Evolutionary conservation across 2,797 vertebrate species (phyloP), one percentile per base, ranked within the genome.

Genomic region (Paedocypris micromegethes): DNA sequence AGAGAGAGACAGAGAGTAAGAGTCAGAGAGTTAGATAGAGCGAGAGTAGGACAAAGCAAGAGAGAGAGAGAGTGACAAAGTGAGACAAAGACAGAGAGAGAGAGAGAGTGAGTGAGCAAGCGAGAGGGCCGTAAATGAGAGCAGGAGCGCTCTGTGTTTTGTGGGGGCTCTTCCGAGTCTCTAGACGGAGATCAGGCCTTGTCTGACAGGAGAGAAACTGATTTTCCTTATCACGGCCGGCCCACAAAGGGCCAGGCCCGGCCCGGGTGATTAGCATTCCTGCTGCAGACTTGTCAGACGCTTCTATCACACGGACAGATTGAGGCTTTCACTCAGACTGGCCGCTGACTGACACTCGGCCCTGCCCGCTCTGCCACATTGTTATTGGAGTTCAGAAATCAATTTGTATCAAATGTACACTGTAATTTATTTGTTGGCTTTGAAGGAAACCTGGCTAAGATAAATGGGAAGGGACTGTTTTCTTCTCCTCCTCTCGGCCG

Each of bases 371-470:
- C 93, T 93, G 94, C 94, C 93, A 96, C 96, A 97, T 97, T 98
- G 96, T 98, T 98, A 98, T 95, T 97, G 92, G 92, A 97, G 95
- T 98, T 98, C 95, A 96, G 94, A 96, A 98, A 98, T 99, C 96
- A 99, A 99, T 99, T 98, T 98, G 95, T 99, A 99, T 99, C 96
- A 97, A 99, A 98, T 97, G 94, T 98, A 95, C 94, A 95, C 94
- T 98, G 95, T 97, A 98, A 99, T 98, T 98, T 99, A 99, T 98
- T 97, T 97, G 96, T 99, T 96, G 96, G 93, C 95, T 99, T 98
- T 99, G 96, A 99, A 98, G 95, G 94, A 92, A 96, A 93, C 91
- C 91, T 93, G 91, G 93, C 93, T 89, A 94, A 97, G 95, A 99
- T 97, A 96, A 98, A 98, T 95, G 92, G 92, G 90, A 92, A 88